Conservation (phyloP, 2,113 vertebrate species). For the Tretioscincus oriximinensis region DNA sequence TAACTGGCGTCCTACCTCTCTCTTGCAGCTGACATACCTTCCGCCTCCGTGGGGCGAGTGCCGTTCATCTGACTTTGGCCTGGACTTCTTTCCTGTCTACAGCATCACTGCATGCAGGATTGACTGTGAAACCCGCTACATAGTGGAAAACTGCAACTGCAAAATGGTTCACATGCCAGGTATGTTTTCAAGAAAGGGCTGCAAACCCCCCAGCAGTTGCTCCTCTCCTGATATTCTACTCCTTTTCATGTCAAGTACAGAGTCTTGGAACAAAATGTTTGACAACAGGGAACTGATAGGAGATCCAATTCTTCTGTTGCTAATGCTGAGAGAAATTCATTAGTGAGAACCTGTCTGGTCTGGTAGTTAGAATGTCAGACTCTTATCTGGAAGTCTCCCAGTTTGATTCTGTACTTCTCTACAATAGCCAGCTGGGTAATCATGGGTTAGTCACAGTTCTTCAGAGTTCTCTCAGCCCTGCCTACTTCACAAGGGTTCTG, state of each 20-base stretch:
- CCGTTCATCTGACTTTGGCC: conserved; percentile 86
- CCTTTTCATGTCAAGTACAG: neutral
- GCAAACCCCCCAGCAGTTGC: neutral
- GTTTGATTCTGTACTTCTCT: no score
- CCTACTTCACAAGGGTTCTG: no score
- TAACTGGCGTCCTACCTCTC: conserved; percentile 47
- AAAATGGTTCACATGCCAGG: conserved; percentile 99
- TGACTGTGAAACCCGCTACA: conserved; percentile 97
- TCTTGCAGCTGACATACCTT: conserved; percentile 89
- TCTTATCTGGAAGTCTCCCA: no score
- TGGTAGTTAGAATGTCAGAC: no score
- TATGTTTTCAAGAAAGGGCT: conserved; percentile 53
- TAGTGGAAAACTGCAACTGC: conserved; percentile 99
- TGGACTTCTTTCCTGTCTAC: conserved; percentile 94
- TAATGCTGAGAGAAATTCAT: neutral
- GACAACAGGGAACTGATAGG: neutral
- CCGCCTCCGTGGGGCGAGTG: conserved; percentile 97
- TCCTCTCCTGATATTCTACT: no score
- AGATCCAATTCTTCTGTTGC: neutral
- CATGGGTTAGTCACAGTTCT: no score
- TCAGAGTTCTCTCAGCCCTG: no score
- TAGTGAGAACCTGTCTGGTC: neutral
- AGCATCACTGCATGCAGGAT: conserved; percentile 96
- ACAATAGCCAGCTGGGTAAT: no score
- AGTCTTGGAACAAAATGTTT: neutral